Conservation (phyloP, 1,140 invertebrate species). For the Ceratina japonica region DNA sequence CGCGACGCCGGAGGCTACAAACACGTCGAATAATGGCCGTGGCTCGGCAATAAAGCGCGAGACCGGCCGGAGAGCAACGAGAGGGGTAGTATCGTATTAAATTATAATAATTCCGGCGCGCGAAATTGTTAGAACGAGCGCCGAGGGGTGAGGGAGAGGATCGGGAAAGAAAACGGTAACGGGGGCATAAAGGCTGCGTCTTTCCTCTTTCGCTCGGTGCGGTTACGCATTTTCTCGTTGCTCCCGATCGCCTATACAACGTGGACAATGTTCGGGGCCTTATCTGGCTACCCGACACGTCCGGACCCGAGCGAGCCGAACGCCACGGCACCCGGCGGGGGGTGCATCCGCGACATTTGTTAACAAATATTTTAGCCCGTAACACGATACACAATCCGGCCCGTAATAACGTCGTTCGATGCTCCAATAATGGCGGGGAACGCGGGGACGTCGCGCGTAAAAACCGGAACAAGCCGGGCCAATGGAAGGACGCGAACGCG, state of each 20-base stretch:
- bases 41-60: slow-evolving; percentile 48
- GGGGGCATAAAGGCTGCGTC: slow-evolving; percentile 1
- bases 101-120: slow-evolving; percentile 72
- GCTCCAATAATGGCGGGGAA: slow-evolving; percentile 35
- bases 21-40: slow-evolving; percentile 70
- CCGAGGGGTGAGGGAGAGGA: not conserved
- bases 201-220: slow-evolving; percentile 22
- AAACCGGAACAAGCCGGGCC: slow-evolving; percentile 4
- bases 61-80: slow-evolving; percentile 26
- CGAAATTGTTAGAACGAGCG: slow-evolving; percentile 62
- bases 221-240: slow-evolving; percentile 53
- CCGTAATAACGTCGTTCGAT: slow-evolving; percentile 37
- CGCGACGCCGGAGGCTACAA: slow-evolving; percentile 67
- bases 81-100: slow-evolving; percentile 68
- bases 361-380: slow-evolving; percentile 72
- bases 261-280: slow-evolving; percentile 47
- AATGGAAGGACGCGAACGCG: not conserved
- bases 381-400: slow-evolving; percentile 63
- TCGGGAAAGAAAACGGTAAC: slow-evolving; percentile 19
- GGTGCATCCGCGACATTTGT: slow-evolving; percentile 61
- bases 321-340: slow-evolving; percentile 16
- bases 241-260: slow-evolving; percentile 17
- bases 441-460: slow-evolving; percentile 13
- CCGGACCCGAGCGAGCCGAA: slow-evolving; percentile 22
- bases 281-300: slow-evolving; percentile 57